Percentiles rank a stretch among this genome's conserved stretches.
These are phyloP conservation scores for Microdon myrmicae DNA, from an alignment of 2,888 invertebrate genomes.

Conservation along the genomic window DNA sequence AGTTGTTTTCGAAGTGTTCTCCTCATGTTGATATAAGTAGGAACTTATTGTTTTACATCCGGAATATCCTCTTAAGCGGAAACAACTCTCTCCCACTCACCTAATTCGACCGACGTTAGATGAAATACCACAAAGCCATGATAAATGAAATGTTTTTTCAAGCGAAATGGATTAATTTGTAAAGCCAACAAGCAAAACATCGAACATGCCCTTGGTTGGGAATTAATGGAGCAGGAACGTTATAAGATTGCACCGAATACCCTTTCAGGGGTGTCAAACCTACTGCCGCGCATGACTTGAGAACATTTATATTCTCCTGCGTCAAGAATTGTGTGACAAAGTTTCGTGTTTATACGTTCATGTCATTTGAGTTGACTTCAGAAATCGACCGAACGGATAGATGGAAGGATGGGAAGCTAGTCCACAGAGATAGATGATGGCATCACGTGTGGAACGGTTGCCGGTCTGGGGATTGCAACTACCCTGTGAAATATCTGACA, in stretches of 20 bases:
- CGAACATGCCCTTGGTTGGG: constrained; percentile 21
- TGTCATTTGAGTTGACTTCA: background rate
- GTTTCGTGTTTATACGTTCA: constrained; percentile 1
- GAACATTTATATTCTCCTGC: constrained; percentile 42
- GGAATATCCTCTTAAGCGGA: too few species aligned
- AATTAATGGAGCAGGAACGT: too few species aligned
- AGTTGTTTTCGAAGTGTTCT: too few species aligned
- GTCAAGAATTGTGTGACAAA: constrained; percentile 21
- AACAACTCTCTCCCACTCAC: too few species aligned
- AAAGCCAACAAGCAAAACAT: constrained; percentile 42
- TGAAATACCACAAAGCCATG: constrained; percentile 50
- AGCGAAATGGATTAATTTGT: constrained; percentile 52
- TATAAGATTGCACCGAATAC: too few species aligned
- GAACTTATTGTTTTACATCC: too few species aligned
- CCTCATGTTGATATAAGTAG: too few species aligned
- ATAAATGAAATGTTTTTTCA: constrained; percentile 53
- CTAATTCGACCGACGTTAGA: too few species aligned
- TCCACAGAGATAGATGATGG: constrained; percentile 28
- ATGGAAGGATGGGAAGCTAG: constrained; percentile 19
- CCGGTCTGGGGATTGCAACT: constrained; percentile 20
- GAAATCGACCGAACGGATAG: constrained; percentile 1
- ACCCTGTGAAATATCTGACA: too few species aligned
- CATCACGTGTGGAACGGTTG: constrained; percentile 24
- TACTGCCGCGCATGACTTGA: constrained; percentile 51
- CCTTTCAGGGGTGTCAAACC: too few species aligned